Evolutionary conservation across 2,797 vertebrate genomes (phyloP), one percentile per base, ranked within the genome.

Genomic region (Cichlasoma orientale): DNA sequence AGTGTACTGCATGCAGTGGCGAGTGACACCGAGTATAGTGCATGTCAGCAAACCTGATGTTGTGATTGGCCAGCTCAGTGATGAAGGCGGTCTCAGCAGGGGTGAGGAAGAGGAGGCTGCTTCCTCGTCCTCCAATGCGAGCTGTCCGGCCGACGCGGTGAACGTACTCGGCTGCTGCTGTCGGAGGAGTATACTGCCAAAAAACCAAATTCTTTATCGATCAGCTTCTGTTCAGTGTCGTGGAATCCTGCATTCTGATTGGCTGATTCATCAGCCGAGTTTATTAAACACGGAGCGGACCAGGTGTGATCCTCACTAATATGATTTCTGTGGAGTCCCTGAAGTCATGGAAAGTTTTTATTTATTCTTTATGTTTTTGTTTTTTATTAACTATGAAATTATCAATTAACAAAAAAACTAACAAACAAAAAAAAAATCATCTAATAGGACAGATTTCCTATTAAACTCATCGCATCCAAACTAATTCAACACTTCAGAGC

Each of bases 111-210:
- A 99, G 96, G 92, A 99, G 95, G 92, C 97, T 96, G 94, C 87
- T 97, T 86, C 98, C 98, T 72, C 14, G 86, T 59, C 94, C 95
- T 82, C 97, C 98, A 16, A 98, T 97, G 21, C 98, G 97, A 75
- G 98, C 98, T 0, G 98, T 99, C 25, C 98, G 96, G 2, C 98
- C 98, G 0, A 97, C 94, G 0, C 98, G 97, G 89, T 99, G 98
- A 71, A 99, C 95, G 68, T 99, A 99, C 52, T 98, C 98, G 0
- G 96, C 96, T 10, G 96, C 95, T 1, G 97, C 95, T 2, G 93
- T 83, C 0, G 98, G 97, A 33, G 98, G 96, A 1, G 92, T 97
- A 90, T 96, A 98, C 98, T 99, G 86, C 1, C 33, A 23, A 78
- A 47, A n/a, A 21, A 41, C 31, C 31, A 27, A 21, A 23, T 12